phyloP scores from a whole-genome alignment of 2,888 invertebrate genomes.

The Agonum fuliginosum region DNA sequence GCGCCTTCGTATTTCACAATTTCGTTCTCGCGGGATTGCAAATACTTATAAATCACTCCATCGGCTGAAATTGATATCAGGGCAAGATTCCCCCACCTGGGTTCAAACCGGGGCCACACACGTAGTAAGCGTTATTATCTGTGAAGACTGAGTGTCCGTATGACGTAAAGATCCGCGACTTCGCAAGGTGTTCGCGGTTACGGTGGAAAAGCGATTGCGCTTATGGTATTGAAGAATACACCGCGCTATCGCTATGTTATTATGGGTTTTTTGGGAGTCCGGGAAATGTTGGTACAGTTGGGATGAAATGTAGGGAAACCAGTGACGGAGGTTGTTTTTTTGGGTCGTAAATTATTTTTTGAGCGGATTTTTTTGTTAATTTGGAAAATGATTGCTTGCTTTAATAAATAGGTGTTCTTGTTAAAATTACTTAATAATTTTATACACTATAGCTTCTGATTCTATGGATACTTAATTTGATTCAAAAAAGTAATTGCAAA shows the following conservation, averaged over 20 bases:
- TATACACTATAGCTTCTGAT: too few species aligned
- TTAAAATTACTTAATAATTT: too few species aligned
- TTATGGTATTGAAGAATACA: too few species aligned
- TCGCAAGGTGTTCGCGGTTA: background rate
- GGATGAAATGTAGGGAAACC: background rate
- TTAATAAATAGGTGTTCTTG: too few species aligned
- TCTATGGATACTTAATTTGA: too few species aligned
- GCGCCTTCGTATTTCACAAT: background rate
- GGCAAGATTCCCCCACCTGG: background rate
- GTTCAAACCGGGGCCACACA: conserved; percentile 34
- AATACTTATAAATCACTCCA: conserved; percentile 38
- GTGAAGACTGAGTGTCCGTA: conserved; percentile 36
- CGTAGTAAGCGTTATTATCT: conserved; percentile 54
- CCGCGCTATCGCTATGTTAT: background rate
- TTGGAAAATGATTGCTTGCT: background rate
- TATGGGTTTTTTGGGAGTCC: background rate
- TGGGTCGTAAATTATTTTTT: background rate
- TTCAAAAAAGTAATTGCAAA: too few species aligned
- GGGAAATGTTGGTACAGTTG: too few species aligned
- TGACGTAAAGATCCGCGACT: conserved; percentile 11
- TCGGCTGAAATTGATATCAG: conserved; percentile 50
- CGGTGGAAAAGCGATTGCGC: too few species aligned
- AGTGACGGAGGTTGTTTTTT: background rate
- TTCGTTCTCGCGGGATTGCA: background rate
- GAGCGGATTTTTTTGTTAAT: background rate